Evolutionary conservation across 2,797 vertebrate genomes (phyloP).

Genomic region (Apodemus agrarius): DNA sequence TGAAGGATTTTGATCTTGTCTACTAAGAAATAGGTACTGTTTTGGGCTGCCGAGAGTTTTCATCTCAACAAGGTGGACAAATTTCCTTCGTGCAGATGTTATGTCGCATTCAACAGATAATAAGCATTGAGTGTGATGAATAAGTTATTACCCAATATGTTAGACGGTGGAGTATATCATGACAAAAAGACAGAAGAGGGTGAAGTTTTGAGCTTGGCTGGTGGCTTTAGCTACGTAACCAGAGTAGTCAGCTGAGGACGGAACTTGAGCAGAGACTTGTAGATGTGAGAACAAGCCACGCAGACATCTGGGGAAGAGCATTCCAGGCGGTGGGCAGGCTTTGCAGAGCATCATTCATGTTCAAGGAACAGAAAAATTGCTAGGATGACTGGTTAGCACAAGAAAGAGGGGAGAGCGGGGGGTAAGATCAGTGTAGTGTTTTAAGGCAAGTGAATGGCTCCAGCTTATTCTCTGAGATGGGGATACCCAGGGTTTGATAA

Average conservation of each 20-base stretch:
- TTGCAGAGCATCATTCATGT: background rate
- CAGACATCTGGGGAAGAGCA: background rate
- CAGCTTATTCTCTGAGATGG: background rate
- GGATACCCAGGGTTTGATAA: background rate
- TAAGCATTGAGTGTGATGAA: background rate
- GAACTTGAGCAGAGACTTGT: background rate
- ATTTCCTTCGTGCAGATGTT: background rate
- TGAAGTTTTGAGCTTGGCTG: background rate
- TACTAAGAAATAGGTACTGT: background rate
- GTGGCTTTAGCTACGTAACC: background rate
- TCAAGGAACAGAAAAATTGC: background rate
- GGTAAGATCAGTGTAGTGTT: background rate
- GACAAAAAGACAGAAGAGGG: background rate
- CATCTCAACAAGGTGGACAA: background rate
- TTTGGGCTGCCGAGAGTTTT: background rate
- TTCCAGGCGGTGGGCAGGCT: background rate
- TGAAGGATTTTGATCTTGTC: slow-evolving; percentile 2
- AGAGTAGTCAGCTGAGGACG: background rate
- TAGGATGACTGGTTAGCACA: background rate
- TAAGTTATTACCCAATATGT: background rate
- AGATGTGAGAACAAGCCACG: background rate
- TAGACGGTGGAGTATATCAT: background rate
- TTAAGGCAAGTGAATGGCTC: background rate
- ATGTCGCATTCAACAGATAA: background rate
- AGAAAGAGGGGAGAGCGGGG: background rate